Evolutionary conservation across 2,113 vertebrate species (phyloP).

Genomic region (Glaucidium brasilianum): DNA sequence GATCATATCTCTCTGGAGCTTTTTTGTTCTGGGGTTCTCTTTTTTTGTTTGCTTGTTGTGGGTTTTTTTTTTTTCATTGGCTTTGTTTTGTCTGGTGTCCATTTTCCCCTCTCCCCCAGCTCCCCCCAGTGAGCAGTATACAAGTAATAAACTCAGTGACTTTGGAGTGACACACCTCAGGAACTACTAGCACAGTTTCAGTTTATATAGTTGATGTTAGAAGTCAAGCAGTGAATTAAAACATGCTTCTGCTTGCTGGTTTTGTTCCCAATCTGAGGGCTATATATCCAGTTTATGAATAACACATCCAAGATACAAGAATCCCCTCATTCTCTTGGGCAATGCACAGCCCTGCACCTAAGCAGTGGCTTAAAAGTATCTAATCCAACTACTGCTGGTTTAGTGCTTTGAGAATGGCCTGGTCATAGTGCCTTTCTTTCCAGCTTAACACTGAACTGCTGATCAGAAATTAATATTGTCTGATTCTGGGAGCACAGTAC

Average conservation of each 20-base stretch:
- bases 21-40: neutral
- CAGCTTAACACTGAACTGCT: slow-evolving; percentile 49
- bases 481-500: slow-evolving; percentile 19
- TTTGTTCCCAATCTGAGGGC: neutral
- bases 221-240: neutral
- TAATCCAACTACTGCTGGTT: slow-evolving; percentile 14
- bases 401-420: slow-evolving; percentile 23
- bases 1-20: neutral
- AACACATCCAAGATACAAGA: neutral
- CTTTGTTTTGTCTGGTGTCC: neutral
- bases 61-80: neutral
- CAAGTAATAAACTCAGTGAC: neutral
- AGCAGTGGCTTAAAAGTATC: neutral
- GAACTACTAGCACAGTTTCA: neutral
- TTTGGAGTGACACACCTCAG: neutral
- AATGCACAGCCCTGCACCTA: neutral
- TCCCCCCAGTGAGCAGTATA: neutral
- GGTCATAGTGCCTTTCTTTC: slow-evolving; percentile 1
- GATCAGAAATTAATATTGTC: slow-evolving; percentile 52
- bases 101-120: neutral
- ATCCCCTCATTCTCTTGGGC: neutral
- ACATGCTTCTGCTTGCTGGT: neutral
- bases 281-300: neutral
- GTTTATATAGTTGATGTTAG: neutral
- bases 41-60: neutral